Evolutionary conservation across 2,113 vertebrate species (phyloP), one percentile per base, ranked within the genome.

Genomic region (Daboia siamensis): DNA sequence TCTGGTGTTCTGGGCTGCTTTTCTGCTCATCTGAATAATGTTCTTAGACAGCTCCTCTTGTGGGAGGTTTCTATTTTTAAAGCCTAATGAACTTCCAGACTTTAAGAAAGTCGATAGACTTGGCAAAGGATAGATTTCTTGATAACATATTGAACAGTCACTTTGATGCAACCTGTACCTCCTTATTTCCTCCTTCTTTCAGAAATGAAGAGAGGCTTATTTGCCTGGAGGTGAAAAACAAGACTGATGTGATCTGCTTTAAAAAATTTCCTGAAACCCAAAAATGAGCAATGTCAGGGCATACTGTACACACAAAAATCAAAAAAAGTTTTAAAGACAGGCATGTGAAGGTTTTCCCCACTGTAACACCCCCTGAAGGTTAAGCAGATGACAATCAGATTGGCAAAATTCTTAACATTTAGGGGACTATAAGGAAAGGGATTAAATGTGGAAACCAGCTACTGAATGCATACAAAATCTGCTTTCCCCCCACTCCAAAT

Each of bases 321-420:
- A 84, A 0, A 15, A 95, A 87, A 94, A n/a, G 93, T 87, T 74
- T 56, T n/a, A 46, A 21, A 12, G 12, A 56, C 8, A 13, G 29
- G 56, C 93, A 95, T 91, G 86, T n/a, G 74, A 20, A 80, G 0
- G 6, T 80, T 44, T 52, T 48, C 24, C 20, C 52, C 20, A 61
- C 86, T 86, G 39, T 91, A 94, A 92, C 91, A 0, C 4, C 3
- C 2, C 84, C 24, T 44, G 92, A 61, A 89, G 13, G 12, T 90
- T 91, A 93, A 93, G 5, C 1, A 95, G 88, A 87, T 93, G n/a
- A 23, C 93, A 90, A 91, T 90, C 56, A 57, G 17, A 39, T 92
- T 93, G 91, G 84, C 88, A 94, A 96, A 95, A 80, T 61, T 4
- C 88, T 94, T 80, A 26, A 69, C n/a, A 21, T 80, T 86, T 94